These are phyloP conservation scores for Drosophila asahinai DNA, from an alignment of 1,140 invertebrate genomes.

Conservation along the genomic window DNA sequence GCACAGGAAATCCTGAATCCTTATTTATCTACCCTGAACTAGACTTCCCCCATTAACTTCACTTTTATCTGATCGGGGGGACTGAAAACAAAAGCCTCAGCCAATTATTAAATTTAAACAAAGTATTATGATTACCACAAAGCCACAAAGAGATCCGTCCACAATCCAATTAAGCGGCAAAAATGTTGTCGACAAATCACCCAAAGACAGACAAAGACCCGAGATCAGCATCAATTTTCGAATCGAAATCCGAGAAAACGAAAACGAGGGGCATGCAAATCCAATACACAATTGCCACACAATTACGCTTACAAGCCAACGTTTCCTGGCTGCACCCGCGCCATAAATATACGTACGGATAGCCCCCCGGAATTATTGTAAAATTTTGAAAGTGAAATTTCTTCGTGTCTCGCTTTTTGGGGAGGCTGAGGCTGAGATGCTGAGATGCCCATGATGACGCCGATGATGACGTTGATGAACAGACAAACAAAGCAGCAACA, in stretches of 20 bases:
- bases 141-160: constrained; percentile 39
- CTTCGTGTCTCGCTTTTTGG: constrained; percentile 26
- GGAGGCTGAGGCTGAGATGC: constrained; percentile 14
- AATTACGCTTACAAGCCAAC: constrained; percentile 36
- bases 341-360: constrained; percentile 38
- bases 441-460: constrained; percentile 6
- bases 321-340: constrained; percentile 53
- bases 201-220: constrained; percentile 27
- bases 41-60: constrained; percentile 4
- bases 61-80: background rate
- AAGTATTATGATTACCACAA: constrained; percentile 33
- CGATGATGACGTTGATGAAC: constrained; percentile 53
- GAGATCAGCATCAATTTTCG: constrained; percentile 36
- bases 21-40: background rate
- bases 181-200: constrained; percentile 76
- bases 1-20: constrained; percentile 8
- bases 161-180: constrained; percentile 46
- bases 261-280: constrained; percentile 38
- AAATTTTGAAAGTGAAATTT: constrained; percentile 54
- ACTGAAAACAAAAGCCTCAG: constrained; percentile 19
- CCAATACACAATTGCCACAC: constrained; percentile 45
- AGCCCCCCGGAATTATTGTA: constrained; percentile 47
- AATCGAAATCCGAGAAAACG: constrained; percentile 25
- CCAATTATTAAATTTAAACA: constrained; percentile 43
- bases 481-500: constrained; percentile 53